Evolutionary conservation across 2,797 vertebrate genomes (phyloP), one percentile per base, ranked within the genome.

Genomic region (Tamandua tetradactyla): DNA sequence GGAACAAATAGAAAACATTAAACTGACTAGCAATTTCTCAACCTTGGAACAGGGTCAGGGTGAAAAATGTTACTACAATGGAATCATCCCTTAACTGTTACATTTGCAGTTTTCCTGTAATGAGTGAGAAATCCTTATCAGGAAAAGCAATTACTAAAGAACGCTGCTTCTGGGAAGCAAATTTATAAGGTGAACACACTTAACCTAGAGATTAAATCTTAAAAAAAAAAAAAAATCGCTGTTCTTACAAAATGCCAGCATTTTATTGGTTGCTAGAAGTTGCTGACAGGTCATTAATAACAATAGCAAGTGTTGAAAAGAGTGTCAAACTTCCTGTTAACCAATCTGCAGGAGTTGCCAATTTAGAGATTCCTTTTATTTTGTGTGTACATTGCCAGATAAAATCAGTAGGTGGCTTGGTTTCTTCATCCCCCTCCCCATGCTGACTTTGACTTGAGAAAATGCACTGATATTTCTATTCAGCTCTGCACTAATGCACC

Each of bases 381-480:
- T 23, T 27, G 35, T 91, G 81, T 8, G 61, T 81, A 71, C 49
- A 92, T 93, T 80, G 75, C 83, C 37, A 95, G 72, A 88, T 85
- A 78, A 97, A 96, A 97, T 93, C 90, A 92, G 25, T 79, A 64
- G 83, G 20, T 90, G 59, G 61, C 23, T 79, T 94, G 69, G 9
- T 57, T 88, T 94, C 27, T 2, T 66, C 23, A 61, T 27, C 23
- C 71, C 40, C 66, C 59, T 18, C n/a, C 59, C 17, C 49, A 91
- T 64, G 89, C 14, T n/a, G 72, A 55, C 40, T 69, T 72, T 84
- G 88, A 86, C 75, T 82, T 90, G 40, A 95, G 81, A 90, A 96
- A 97, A 97, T 93, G 3, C 14, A 68, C 69, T 94, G 87, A 87
- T 98, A 96, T 95, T 98, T 98, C 88, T 97, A 87, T 97, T 97